Evolutionary conservation across 2,888 invertebrate species (phyloP).

Genomic region (Acanthococcus lagerstroemiae): DNA sequence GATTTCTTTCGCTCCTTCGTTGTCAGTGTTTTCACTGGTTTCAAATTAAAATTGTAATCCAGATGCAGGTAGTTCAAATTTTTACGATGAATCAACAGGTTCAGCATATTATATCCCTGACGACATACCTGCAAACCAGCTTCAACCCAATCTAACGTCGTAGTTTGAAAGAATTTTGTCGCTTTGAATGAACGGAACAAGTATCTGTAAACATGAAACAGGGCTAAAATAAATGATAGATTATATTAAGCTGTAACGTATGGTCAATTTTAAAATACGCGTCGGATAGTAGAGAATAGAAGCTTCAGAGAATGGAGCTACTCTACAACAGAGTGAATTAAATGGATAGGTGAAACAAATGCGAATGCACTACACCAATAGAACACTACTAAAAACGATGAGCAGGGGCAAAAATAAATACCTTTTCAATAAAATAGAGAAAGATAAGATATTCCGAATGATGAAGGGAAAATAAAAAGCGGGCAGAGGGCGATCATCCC

Average conservation of each 20-base stretch:
- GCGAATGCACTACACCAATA: too few species aligned
- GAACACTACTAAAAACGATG: too few species aligned
- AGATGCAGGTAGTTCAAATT: slow-evolving; percentile 98
- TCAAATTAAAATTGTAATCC: slow-evolving; percentile 99
- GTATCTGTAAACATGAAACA: slow-evolving; percentile 50
- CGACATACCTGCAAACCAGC: slow-evolving; percentile 96
- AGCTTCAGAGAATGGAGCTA: too few species aligned
- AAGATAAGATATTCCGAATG: too few species aligned
- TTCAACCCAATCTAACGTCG: slow-evolving; percentile 99
- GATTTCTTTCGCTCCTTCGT: slow-evolving; percentile 99
- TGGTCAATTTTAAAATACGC: too few species aligned
- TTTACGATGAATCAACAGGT: slow-evolving; percentile 95
- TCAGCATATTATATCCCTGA: slow-evolving; percentile 99
- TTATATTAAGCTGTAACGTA: not conserved
- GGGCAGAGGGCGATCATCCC: too few species aligned
- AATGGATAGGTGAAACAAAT: too few species aligned
- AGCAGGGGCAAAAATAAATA: too few species aligned
- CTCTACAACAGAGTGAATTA: too few species aligned
- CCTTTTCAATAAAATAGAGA: too few species aligned
- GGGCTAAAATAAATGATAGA: not conserved
- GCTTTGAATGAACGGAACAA: slow-evolving; percentile 98
- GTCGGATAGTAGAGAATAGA: too few species aligned
- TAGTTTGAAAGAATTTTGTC: slow-evolving; percentile 99
- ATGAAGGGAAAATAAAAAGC: too few species aligned
- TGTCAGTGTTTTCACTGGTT: slow-evolving; percentile 97